Evolutionary conservation across 2,797 vertebrate species (phyloP).

Genomic region (Pipistrellus nathusii): DNA sequence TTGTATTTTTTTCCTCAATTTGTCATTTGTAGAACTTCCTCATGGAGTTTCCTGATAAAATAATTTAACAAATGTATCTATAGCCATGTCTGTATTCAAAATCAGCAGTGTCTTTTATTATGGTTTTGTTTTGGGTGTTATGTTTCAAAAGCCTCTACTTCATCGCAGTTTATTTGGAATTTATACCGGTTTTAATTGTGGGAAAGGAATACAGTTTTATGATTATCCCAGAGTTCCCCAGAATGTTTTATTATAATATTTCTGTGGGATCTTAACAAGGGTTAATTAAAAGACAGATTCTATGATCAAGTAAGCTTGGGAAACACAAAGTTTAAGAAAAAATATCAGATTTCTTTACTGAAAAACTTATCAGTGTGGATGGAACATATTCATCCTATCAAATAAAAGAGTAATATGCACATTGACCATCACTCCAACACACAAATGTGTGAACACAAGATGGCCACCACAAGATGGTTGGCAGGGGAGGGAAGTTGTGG

Average conservation of each 20-base stretch:
- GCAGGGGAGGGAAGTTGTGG: too few species aligned
- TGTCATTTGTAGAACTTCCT: not conserved
- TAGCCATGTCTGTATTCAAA: not conserved
- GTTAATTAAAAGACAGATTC: slow-evolving; percentile 15
- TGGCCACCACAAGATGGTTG: too few species aligned
- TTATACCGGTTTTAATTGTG: slow-evolving; percentile 21
- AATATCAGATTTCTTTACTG: not conserved
- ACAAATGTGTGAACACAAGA: too few species aligned
- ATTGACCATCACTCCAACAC: too few species aligned
- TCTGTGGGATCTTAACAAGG: not conserved
- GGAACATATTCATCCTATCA: not conserved
- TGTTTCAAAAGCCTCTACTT: not conserved
- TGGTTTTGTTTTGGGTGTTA: not conserved
- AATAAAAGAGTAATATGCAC: too few species aligned
- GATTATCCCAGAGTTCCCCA: not conserved
- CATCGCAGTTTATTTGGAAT: not conserved
- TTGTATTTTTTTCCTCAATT: not conserved
- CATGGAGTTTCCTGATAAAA: not conserved
- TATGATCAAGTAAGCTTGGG: not conserved
- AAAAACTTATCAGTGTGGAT: not conserved
- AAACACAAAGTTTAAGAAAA: slow-evolving; percentile 54
- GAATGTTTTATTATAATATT: not conserved
- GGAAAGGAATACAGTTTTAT: slow-evolving; percentile 23
- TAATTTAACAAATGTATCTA: not conserved
- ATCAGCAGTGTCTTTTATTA: not conserved